Evolutionary conservation across 2,797 vertebrate species (phyloP).

Genomic region (Phalloptychus januarius): DNA sequence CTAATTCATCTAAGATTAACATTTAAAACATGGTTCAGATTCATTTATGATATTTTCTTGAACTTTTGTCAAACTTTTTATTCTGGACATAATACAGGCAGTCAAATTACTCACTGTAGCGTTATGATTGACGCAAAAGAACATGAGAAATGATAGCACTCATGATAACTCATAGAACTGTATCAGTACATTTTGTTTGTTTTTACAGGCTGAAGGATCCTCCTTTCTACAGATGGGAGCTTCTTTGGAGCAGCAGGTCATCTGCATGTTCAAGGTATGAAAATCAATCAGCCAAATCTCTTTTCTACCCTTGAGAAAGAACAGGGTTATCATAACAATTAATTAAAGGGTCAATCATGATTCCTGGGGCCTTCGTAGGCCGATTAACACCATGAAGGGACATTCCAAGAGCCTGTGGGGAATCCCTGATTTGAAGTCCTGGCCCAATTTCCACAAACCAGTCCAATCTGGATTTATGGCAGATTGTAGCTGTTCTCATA

Average conservation of each 20-base stretch:
- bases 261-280: slow-evolving; percentile 92
- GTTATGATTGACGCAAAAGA: neutral
- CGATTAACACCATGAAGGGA: slow-evolving; percentile 25
- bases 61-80: neutral
- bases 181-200: slow-evolving; percentile 23
- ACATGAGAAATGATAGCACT: neutral
- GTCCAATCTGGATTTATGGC: slow-evolving; percentile 26
- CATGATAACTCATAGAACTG: neutral
- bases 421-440: slow-evolving; percentile 32
- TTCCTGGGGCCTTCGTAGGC: slow-evolving; percentile 17
- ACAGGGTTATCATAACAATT: slow-evolving; percentile 9
- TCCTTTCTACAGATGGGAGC: slow-evolving; percentile 96
- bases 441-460: slow-evolving; percentile 16
- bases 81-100: neutral
- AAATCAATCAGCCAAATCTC: neutral
- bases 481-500: slow-evolving; percentile 30
- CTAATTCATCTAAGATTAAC: neutral
- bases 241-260: slow-evolving; percentile 95
- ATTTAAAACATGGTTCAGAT: neutral
- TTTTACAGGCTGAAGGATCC: slow-evolving; percentile 87
- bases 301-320: neutral
- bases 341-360: neutral
- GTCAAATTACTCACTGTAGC: neutral
- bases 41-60: neutral
- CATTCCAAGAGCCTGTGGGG: slow-evolving; percentile 10